A percentile compares a stretch with the other conserved stretches of the same genome.
These are phyloP conservation scores for Anarrhichthys ocellatus DNA, from an alignment of 2,113 vertebrate genomes.

Conservation along the genomic window DNA sequence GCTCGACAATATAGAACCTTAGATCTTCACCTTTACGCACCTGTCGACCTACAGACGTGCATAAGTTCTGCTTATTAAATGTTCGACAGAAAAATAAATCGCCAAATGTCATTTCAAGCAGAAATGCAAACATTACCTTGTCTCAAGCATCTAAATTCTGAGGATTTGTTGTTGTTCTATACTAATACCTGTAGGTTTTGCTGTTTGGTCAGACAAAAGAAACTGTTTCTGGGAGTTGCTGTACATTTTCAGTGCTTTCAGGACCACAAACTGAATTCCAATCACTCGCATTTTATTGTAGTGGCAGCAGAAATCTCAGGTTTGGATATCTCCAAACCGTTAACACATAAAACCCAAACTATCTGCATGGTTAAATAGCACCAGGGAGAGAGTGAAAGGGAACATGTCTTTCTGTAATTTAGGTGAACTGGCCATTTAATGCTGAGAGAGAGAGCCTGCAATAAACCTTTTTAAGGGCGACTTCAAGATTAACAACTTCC, in stretches of 20 bases:
- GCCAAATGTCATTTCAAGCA: not conserved
- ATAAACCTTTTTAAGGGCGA: not conserved
- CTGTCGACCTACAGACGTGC: not conserved
- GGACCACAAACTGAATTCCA: not conserved
- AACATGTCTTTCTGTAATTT: not conserved
- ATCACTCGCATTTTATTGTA: not conserved
- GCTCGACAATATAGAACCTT: not conserved
- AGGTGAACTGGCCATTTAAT: not conserved
- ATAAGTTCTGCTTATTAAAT: not conserved
- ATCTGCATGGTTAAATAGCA: not conserved
- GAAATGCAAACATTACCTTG: not conserved
- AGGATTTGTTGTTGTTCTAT: not conserved
- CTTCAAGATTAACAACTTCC: not conserved
- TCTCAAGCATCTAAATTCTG: not conserved
- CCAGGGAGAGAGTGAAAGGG: not conserved
- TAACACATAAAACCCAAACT: not conserved
- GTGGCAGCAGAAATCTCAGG: not conserved
- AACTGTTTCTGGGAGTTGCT: not conserved
- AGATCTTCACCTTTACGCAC: not conserved
- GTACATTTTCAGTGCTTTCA: not conserved
- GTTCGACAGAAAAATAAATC: not conserved
- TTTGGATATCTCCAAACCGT: not conserved
- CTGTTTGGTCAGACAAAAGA: not conserved
- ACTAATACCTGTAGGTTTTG: not conserved
- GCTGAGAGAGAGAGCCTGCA: not conserved